phyloP scores from a whole-genome alignment of 2,113 vertebrate genomes.

The Crotalus horridus region DNA sequence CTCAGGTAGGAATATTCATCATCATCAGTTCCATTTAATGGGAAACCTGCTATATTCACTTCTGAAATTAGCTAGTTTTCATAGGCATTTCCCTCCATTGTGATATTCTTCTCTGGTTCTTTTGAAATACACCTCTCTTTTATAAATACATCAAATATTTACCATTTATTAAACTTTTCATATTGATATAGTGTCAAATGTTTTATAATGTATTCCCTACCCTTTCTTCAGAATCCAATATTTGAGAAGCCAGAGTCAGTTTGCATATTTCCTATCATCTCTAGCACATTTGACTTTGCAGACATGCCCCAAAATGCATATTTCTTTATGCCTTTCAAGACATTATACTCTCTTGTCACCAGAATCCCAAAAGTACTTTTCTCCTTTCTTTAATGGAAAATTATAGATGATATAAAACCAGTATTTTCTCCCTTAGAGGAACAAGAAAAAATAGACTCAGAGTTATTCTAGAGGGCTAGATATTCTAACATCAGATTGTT shows the following conservation, averaged over 20 bases:
- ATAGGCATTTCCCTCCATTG: not conserved
- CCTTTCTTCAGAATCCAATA: not conserved
- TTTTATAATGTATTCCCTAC: not conserved
- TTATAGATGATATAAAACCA: not conserved
- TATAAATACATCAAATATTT: not conserved
- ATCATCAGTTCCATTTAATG: not conserved
- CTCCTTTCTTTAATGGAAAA: not conserved
- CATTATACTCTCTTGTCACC: not conserved
- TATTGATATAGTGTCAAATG: not conserved
- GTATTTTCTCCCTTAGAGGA: not conserved
- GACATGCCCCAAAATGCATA: not conserved
- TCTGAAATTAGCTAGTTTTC: not conserved
- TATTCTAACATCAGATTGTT: constrained; percentile 28
- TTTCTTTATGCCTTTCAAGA: not conserved
- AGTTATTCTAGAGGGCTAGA: not conserved
- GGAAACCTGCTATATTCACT: not conserved
- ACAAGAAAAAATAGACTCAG: not conserved
- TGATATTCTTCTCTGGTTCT: not conserved
- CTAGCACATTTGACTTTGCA: not conserved
- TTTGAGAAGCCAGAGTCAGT: not conserved
- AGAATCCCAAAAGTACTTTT: not conserved
- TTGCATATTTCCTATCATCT: not conserved
- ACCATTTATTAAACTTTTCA: not conserved
- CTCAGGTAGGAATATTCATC: not conserved
- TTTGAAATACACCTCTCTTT: not conserved